Evolutionary conservation across 2,113 vertebrate genomes (phyloP).

Genomic region (Pomatostomus ruficeps): DNA sequence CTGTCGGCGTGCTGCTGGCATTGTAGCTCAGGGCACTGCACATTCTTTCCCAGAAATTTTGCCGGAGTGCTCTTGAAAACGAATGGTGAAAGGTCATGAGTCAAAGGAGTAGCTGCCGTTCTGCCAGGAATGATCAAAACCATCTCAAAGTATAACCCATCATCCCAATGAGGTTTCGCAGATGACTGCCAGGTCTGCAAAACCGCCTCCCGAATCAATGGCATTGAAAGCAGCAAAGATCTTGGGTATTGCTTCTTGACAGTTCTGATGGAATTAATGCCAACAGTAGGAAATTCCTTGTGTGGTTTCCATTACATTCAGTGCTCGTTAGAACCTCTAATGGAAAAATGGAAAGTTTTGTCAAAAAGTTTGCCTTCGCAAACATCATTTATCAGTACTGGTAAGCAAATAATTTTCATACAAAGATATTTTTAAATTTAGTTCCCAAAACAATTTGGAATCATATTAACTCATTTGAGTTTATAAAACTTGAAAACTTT

Average conservation of each 20-base stretch:
- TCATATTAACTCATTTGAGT: background rate
- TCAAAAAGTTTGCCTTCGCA: background rate
- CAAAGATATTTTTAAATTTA: background rate
- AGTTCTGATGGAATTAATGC: background rate
- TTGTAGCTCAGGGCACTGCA: background rate
- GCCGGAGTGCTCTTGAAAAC: slow-evolving; percentile 18
- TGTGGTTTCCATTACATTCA: background rate
- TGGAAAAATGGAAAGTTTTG: background rate
- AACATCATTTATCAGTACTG: background rate
- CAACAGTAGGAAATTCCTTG: background rate
- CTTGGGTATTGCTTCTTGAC: background rate
- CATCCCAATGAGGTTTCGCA: background rate
- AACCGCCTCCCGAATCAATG: background rate
- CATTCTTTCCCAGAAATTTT: slow-evolving; percentile 23
- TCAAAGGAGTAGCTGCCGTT: background rate
- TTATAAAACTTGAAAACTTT: background rate
- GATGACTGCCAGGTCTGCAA: background rate
- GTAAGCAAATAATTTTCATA: background rate
- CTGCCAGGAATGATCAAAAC: background rate
- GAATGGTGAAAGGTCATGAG: background rate
- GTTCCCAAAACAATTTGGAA: background rate
- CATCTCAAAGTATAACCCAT: background rate
- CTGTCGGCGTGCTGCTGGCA: background rate
- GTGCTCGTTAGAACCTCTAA: background rate
- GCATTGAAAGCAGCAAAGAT: background rate